phyloP scores from a whole-genome alignment of 2,888 invertebrate species.

The Actias luna region DNA sequence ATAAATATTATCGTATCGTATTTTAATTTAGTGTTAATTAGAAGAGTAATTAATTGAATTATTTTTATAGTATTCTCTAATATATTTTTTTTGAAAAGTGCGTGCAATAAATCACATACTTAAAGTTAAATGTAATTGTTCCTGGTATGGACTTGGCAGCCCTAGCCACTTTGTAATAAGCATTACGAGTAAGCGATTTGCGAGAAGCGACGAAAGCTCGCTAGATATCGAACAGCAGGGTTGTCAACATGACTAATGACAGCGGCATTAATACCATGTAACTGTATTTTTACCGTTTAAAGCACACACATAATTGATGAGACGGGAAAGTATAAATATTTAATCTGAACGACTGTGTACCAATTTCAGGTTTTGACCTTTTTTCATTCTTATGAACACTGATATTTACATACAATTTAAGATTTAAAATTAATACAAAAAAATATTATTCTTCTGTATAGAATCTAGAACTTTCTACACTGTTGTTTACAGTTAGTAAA shows the following conservation, averaged over 20 bases:
- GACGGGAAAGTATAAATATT: constrained; percentile 20
- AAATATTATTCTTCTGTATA: too few species aligned
- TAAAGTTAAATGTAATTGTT: constrained; percentile 11
- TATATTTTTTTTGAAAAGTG: not conserved
- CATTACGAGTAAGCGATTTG: constrained; percentile 66
- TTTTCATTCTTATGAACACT: not conserved
- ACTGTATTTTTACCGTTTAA: constrained; percentile 34
- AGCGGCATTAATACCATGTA: constrained; percentile 18
- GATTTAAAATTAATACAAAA: not conserved
- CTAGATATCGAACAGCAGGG: constrained; percentile 68
- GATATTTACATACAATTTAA: too few species aligned
- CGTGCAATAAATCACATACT: constrained; percentile 18
- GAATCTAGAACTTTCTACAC: too few species aligned
- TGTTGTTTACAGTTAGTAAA: not conserved
- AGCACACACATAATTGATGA: constrained; percentile 33
- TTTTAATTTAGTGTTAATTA: too few species aligned
- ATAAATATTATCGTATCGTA: too few species aligned
- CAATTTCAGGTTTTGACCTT: not conserved
- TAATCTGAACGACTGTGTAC: not conserved
- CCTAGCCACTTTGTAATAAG: constrained; percentile 36
- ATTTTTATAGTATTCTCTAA: too few species aligned
- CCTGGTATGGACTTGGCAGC: constrained; percentile 22
- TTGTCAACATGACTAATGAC: constrained; percentile 60
- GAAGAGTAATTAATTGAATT: too few species aligned
- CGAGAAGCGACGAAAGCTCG: constrained; percentile 76